phyloP scores from a whole-genome alignment of 2,888 invertebrate genomes.

The Vandiemenella viatica region DNA sequence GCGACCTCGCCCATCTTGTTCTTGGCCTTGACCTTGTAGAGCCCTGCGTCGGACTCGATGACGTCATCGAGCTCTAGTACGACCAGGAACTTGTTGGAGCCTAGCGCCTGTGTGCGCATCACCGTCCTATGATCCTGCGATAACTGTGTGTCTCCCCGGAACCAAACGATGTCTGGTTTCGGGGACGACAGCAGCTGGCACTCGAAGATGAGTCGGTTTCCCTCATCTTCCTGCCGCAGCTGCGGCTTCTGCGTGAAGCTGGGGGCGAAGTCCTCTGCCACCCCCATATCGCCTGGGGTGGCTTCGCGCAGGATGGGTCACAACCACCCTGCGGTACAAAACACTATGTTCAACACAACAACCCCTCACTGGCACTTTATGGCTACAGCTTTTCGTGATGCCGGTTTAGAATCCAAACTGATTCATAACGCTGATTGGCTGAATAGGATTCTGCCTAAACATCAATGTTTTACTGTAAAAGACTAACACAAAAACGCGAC shows the following conservation, averaged over 20 bases:
- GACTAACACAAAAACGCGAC: too few species aligned
- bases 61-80: slow-evolving; percentile 90
- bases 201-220: slow-evolving; percentile 86
- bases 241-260: slow-evolving; percentile 97
- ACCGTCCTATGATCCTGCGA: slow-evolving; percentile 71
- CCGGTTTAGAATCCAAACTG: too few species aligned
- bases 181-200: slow-evolving; percentile 79
- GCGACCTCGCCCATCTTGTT: slow-evolving; percentile 95
- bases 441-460: too few species aligned
- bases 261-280: slow-evolving; percentile 89
- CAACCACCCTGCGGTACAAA: too few species aligned
- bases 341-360: too few species aligned
- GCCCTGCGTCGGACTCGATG: slow-evolving; percentile 87
- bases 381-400: too few species aligned
- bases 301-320: background rate
- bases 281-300: slow-evolving; percentile 44
- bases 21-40: slow-evolving; percentile 93
- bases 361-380: too few species aligned
- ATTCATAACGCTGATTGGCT: too few species aligned
- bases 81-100: slow-evolving; percentile 74
- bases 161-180: slow-evolving; percentile 85
- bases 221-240: slow-evolving; percentile 90
- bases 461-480: too few species aligned
- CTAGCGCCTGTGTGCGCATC: slow-evolving; percentile 76
- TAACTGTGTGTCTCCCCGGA: slow-evolving; percentile 71